Evolutionary conservation across 2,888 invertebrate genomes (phyloP), one percentile per base, ranked within the genome.

Genomic region (Amphipyra berbera): DNA sequence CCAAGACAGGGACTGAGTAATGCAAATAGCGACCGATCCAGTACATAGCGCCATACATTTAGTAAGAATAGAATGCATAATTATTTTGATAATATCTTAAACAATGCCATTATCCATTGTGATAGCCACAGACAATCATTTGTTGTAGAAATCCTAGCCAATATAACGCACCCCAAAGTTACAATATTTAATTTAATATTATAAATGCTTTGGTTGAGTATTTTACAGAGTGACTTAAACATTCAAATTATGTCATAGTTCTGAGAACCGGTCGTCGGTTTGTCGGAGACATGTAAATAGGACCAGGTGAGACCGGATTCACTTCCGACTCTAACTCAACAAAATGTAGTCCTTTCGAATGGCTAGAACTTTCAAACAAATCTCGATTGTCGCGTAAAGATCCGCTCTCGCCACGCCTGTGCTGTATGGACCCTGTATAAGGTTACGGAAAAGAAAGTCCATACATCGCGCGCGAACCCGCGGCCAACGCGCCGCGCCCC

Each of bases 381-480:
- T 76, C 78, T 75, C 65, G 70, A 80, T 67, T 70, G 60, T 55
- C 46, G 69, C 42, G 67, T 69, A 57, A 61, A 80, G 61, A 66
- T 46, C 50, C 73, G 73, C 81, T 73, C 65, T 70, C 78, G 78
- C 75, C 50, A 15, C 70, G 76, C 73, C 63, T 66, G 61, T 73
- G 69, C 47, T 55, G 61, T 79, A 61, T 62, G 70, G 61, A 68
- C 78, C 68, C 81, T 79, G 75, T 76, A 75, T 83, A 86, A 88
- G 84, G 86, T 89, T 85, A 87, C 85, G 89, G 90, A 93, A 93
- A 93, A 93, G 94, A 94, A 93, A 93, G 94, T 93, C 82, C 85
- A 83, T 82, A 82, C 73, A 82, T 79, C 76, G 76, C 72, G 42
- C 21, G 59, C 61, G 33, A 61, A 68, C 61, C 74, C 56, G 61